Conservation (phyloP, 2,888 invertebrate species). For the Dryobota labecula region DNA sequence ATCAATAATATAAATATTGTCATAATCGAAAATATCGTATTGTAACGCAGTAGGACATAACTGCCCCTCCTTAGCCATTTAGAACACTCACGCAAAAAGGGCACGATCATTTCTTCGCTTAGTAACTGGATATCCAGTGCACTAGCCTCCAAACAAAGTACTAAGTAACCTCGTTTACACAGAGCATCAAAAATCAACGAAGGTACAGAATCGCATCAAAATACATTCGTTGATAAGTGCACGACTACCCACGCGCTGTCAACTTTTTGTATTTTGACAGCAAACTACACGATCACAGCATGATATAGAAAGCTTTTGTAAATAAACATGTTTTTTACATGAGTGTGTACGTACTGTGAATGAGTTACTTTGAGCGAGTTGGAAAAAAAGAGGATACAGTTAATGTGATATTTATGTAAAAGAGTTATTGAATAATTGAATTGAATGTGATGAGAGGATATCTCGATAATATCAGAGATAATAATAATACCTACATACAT, state of each 20-base stretch:
- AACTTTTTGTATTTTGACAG: constrained; percentile 66
- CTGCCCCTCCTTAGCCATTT: constrained; percentile 17
- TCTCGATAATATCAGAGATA: background rate
- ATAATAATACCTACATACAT: too few relatives aligned
- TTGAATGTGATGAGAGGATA: background rate
- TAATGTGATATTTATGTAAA: constrained; percentile 2
- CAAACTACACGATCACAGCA: constrained; percentile 52
- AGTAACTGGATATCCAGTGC: constrained; percentile 5
- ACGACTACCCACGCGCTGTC: constrained; percentile 67
- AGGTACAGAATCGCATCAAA: constrained; percentile 47
- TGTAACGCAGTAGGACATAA: constrained; percentile 11
- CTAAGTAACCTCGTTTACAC: constrained; percentile 39
- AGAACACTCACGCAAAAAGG: constrained; percentile 20
- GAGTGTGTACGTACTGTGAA: constrained; percentile 14
- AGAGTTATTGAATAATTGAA: constrained; percentile 11
- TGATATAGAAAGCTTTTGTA: constrained; percentile 57
- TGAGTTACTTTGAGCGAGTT: constrained; percentile 29
- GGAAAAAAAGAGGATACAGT: background rate
- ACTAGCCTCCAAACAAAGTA: constrained; percentile 37
- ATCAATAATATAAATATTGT: constrained; percentile 5
- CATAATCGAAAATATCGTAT: background rate
- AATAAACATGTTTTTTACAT: constrained; percentile 52
- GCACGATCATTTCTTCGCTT: background rate
- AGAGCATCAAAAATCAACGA: constrained; percentile 50
- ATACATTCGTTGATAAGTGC: constrained; percentile 62